These are phyloP conservation scores for Luidia sarsii DNA, from an alignment of 53 echinoderm and acorn worm species.

Conservation along the genomic window DNA sequence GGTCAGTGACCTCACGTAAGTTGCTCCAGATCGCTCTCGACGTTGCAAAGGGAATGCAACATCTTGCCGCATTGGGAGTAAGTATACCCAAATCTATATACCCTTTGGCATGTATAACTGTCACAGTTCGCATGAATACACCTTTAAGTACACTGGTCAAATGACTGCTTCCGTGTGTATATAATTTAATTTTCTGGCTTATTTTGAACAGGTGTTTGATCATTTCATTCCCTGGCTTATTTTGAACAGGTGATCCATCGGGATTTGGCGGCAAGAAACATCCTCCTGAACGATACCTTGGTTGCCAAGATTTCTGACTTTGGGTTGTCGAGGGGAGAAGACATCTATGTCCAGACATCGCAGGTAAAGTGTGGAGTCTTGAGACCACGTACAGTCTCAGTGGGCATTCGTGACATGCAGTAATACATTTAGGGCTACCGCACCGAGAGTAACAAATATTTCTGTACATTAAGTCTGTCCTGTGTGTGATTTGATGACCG, in stretches of 20 bases:
- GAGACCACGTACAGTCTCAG: no score
- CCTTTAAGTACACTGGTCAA: no score
- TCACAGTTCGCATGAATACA: no score
- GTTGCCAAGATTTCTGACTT: slow-evolving; percentile 60
- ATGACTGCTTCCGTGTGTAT: not conserved
- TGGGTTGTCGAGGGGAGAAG: slow-evolving; percentile 44
- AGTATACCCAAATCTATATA: not conserved
- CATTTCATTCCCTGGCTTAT: no score
- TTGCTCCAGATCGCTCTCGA: slow-evolving; percentile 44
- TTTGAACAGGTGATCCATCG: slow-evolving; percentile 58
- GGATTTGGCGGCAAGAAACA: slow-evolving; percentile 57
- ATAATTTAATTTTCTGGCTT: not conserved
- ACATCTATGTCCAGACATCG: slow-evolving; percentile 38
- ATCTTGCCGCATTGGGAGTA: slow-evolving; percentile 46
- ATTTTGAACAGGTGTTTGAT: not conserved
- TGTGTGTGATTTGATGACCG: no score
- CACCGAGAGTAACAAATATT: no score
- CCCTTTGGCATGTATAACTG: no score
- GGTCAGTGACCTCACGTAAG: not conserved
- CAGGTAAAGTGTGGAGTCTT: no score
- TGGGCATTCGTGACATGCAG: no score
- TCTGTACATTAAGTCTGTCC: no score
- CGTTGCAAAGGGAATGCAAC: slow-evolving; percentile 54
- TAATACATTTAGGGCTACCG: no score
- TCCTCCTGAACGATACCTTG: slow-evolving; percentile 33